Evolutionary conservation across 2,113 vertebrate species (phyloP).

Genomic region (Cyprinodon brontotheroides): DNA sequence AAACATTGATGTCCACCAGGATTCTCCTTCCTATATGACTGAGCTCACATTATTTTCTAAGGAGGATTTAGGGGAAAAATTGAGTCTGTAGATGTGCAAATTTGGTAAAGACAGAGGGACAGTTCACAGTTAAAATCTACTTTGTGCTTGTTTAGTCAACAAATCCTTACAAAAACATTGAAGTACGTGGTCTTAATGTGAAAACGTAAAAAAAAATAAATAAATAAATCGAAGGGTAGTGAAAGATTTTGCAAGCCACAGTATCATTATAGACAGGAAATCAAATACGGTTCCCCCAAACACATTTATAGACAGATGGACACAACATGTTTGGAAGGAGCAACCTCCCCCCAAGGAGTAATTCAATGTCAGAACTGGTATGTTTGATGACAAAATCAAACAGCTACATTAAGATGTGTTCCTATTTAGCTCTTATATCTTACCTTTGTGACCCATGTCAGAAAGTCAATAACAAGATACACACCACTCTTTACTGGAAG

Average conservation of each 20-base stretch:
- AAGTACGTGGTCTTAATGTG: neutral
- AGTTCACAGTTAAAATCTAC: neutral
- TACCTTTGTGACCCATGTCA: constrained; percentile 76
- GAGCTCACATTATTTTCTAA: neutral
- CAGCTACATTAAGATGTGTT: neutral
- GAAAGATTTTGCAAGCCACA: neutral
- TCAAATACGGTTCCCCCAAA: constrained; percentile 10
- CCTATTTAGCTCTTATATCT: constrained; percentile 20
- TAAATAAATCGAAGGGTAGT: too few relatives aligned
- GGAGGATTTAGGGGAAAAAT: neutral
- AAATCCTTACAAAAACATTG: neutral
- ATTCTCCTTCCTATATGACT: neutral
- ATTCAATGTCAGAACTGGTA: neutral
- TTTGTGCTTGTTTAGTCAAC: neutral
- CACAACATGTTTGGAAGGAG: constrained; percentile 35
- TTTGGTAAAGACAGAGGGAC: neutral
- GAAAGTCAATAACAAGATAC: constrained; percentile 82
- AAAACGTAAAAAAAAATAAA: neutral
- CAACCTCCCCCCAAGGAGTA: constrained; percentile 5
- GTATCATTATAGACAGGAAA: constrained; percentile 18
- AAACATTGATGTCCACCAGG: neutral
- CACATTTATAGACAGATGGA: constrained; percentile 31
- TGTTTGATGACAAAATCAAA: neutral
- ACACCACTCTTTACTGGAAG: constrained; percentile 62
- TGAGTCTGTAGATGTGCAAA: neutral